Conservation (phyloP, 2,888 invertebrate species). For the Scaptomyza caliginosa region DNA sequence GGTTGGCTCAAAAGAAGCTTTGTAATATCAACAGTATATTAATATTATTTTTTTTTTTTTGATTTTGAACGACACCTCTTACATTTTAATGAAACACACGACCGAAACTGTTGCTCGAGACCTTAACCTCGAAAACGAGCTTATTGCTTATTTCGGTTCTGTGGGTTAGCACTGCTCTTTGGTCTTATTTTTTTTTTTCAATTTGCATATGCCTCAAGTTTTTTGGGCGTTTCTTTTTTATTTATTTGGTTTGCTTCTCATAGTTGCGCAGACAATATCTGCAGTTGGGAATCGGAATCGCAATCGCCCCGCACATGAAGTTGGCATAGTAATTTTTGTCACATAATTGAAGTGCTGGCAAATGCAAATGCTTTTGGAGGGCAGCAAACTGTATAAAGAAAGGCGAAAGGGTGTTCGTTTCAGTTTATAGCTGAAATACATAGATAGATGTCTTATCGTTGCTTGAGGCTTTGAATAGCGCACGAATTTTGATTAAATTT, state of each 20-base stretch:
- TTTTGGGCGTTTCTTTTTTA: neutral
- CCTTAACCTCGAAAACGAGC: constrained; percentile 59
- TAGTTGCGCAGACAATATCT: constrained; percentile 38
- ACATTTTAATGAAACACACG: constrained; percentile 47
- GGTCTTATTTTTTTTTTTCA: constrained; percentile 5
- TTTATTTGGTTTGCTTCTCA: constrained; percentile 2
- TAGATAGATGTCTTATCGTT: constrained; percentile 32
- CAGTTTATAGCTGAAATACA: constrained; percentile 33
- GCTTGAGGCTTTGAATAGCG: constrained; percentile 22
- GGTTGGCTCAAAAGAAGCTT: constrained; percentile 5
- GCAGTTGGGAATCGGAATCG: constrained; percentile 45
- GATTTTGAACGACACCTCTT: constrained; percentile 31
- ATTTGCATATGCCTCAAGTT: constrained; percentile 50
- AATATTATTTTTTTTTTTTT: constrained; percentile 8
- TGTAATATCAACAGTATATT: constrained; percentile 1
- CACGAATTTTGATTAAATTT: constrained; percentile 53
- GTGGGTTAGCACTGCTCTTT: constrained; percentile 48
- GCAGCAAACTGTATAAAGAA: constrained; percentile 51
- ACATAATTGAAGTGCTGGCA: constrained; percentile 53
- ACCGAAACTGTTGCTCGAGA: constrained; percentile 33
- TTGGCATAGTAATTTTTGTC: constrained; percentile 65
- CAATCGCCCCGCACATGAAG: constrained; percentile 48
- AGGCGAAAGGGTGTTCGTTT: constrained; percentile 59
- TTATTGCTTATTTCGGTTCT: constrained; percentile 27
- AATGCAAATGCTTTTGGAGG: constrained; percentile 51